Base-by-base conservation (phyloP, 2,888 invertebrate species). In the Hoplodrina blanda region DNA sequence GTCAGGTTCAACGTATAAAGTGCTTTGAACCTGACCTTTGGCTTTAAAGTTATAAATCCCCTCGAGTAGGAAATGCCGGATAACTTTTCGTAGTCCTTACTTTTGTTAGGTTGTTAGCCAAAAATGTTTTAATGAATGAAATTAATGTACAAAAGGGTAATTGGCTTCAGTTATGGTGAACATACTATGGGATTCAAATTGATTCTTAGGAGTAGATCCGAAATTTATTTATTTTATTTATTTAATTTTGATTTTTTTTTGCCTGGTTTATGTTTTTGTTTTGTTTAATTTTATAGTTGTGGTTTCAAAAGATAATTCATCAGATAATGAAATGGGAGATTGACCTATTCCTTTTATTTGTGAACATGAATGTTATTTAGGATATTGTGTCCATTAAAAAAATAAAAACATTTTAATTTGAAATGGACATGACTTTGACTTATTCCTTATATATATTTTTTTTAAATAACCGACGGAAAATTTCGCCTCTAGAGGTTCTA, bases 21-120 rank as follows among this genome's bases (percentile, higher is more conserved):
- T 59, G 65, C 20, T 76, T 55, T 78, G 78, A 80, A 70, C 81
- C 76, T 78, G 81, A 78, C 78, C 78, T 76, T 78, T 63, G n/a
- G 53, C 60, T 54, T n/a, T 7, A 53, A 80, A 78, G 77, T 78
- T 78, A 7, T 56, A 55, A 65, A 78, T 80, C 62, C 78, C 81
- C 76, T 25, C 8, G 80, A 76, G 81, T 37, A 44, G 8, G 60
- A 70, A 65, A 74, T 60, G 61, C 55, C n/a, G 62, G 50, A 37
- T 46, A 80, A 80, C 70, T 71, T 78, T 78, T 70, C 19, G 37
- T 49, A 69, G 30, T 61, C 50, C 53, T 54, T 52, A 19, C 50
- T 77, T 80, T 64, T 33, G 55, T 33, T 54, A 46, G 37, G 50
- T 61, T 62, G 60, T 74, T 69, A 41, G 19, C n/a, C 55, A 60